Evolutionary conservation across 2,797 vertebrate species (phyloP), one percentile per base, ranked within the genome.

Genomic region (Trachurus trachurus): DNA sequence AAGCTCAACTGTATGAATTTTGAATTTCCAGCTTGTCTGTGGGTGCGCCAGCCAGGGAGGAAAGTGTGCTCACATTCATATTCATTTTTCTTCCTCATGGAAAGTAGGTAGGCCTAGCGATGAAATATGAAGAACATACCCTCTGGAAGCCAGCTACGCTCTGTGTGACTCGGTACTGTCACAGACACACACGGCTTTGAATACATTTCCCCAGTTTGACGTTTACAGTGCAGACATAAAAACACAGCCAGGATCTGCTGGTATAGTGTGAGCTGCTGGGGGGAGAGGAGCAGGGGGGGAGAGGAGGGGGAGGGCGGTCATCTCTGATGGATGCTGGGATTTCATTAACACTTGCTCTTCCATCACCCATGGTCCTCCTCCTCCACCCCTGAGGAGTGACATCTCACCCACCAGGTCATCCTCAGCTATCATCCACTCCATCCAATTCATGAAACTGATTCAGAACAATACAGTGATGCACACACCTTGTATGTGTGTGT

Each of bases 291-390:
- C 17, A 50, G 7, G n/a, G 17, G n/a, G 17, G n/a, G 22, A 1
- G 7, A 29, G 10, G 34, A 26, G 26, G 26, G 1, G 26, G 26
- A n/a, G n/a, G n/a, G n/a, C n/a, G 26, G 26, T 26, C 26, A 26
- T 53, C 21, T 17, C 21, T 29, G 66, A 9, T 50, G 16, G 69
- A 53, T 54, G 60, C 80, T 65, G 74, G 60, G 53, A 73, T 82
- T 77, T 82, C 69, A 77, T 77, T 77, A 73, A 73, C 74, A 69
- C 71, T n/a, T 58, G 39, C 58, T 34, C 59, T 15, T 63, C 63
- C 59, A 15, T 16, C 15, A 29, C 44, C 17, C 16, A 13, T 29
- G 37, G 44, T 8, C 37, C 49, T 39, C n/a, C 19, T 49, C 17
- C 65, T 26, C 26, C 26, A 1, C 65, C 60, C 52, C 66, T n/a